Conservation (phyloP, 2,888 invertebrate genomes). For the Nymphalis polychloros region DNA sequence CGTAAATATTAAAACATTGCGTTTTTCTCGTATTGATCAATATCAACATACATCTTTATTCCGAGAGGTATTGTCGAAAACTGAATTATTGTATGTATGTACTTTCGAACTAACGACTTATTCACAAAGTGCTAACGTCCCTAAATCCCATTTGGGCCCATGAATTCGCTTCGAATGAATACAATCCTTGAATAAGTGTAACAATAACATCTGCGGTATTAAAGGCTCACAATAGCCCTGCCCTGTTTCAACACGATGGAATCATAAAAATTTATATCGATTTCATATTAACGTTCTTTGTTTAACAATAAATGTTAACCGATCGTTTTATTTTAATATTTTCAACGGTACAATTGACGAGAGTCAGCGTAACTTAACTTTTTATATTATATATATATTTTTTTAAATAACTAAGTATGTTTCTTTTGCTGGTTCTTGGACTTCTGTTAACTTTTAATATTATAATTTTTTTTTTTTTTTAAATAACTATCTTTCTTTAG, state of each 20-base stretch:
- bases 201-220: constrained; percentile 42
- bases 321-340: constrained; percentile 39
- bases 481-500: no score
- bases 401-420: no score
- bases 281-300: constrained; percentile 58
- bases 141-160: constrained; percentile 9
- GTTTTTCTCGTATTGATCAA: no score
- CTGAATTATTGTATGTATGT: background rate
- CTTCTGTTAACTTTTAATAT: background rate
- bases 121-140: background rate
- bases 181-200: constrained; percentile 26
- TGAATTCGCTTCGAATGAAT: constrained; percentile 25
- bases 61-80: no score
- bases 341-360: constrained; percentile 33
- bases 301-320: constrained; percentile 48
- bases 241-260: constrained; percentile 45
- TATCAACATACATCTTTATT: no score
- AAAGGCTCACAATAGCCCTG: constrained; percentile 50
- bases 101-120: background rate
- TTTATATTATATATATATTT: background rate
- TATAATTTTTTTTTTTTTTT: background rate
- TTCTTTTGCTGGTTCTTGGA: no score
- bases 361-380: background rate
- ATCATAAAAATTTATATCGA: constrained; percentile 62
- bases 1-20: no score